Conservation (phyloP, 2,113 vertebrate genomes). For the Telmatochromis sp. region DNA sequence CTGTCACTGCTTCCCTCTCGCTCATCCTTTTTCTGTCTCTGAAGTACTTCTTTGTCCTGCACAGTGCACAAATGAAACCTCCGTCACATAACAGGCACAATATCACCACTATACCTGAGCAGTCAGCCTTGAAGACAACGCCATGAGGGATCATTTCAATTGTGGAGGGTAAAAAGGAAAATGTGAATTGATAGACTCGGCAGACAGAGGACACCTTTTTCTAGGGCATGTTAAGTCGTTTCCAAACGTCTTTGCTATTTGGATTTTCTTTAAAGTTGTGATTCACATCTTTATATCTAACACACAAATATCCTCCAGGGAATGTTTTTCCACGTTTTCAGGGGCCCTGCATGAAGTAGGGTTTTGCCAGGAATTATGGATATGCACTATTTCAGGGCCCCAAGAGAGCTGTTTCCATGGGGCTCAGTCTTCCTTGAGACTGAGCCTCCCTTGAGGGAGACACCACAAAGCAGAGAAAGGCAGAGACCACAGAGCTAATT, state of each 20-base stretch:
- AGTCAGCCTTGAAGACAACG: conserved; percentile 41
- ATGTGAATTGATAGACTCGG: conserved; percentile 32
- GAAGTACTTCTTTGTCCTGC: conserved; percentile 24
- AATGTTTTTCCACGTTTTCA: conserved; percentile 1
- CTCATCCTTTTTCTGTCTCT: background rate
- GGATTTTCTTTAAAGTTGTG: background rate
- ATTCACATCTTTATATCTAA: background rate
- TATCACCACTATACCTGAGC: conserved; percentile 36
- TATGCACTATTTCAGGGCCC: conserved; percentile 5
- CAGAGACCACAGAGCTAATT: background rate
- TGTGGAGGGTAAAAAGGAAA: conserved; percentile 9
- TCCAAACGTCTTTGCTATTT: background rate
- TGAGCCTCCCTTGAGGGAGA: background rate
- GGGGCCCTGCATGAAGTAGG: background rate
- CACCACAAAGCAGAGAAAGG: background rate
- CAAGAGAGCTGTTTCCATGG: conserved; percentile 29
- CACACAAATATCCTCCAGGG: background rate
- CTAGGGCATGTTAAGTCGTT: background rate
- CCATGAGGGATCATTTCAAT: conserved; percentile 34
- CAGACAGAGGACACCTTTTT: conserved; percentile 3
- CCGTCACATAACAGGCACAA: conserved; percentile 29
- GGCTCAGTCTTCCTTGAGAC: background rate
- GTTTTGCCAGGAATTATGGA: conserved; percentile 15
- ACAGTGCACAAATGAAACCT: conserved; percentile 39
- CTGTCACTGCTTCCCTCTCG: background rate